Evolutionary conservation across 1,140 invertebrate species (phyloP).

Genomic region (Caenorhabditis inopinata): DNA sequence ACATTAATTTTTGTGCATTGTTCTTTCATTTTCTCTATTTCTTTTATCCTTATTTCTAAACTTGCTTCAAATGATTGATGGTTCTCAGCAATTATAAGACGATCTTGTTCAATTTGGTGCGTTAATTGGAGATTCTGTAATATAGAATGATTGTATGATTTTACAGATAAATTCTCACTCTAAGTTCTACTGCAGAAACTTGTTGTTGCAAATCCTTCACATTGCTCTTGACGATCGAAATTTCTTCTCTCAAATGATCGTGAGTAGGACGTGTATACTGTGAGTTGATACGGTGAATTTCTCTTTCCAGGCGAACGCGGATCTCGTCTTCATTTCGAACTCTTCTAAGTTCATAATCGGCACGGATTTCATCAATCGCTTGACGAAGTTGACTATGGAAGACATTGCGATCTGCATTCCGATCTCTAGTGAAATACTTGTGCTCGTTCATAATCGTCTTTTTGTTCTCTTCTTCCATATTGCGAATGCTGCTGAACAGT

Average conservation of each 20-base stretch:
- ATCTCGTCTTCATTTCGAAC: neutral
- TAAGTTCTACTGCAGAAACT: neutral
- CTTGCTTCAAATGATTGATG: neutral
- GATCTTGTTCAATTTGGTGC: neutral
- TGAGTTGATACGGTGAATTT: neutral
- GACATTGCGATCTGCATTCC: slow-evolving; percentile 5
- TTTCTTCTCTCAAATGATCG: neutral
- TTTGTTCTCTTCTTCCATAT: slow-evolving; percentile 9
- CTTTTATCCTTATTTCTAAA: neutral
- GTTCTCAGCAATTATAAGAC: neutral
- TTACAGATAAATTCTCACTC: neutral
- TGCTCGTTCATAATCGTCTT: slow-evolving; percentile 11
- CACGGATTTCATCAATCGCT: neutral
- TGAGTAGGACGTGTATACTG: neutral
- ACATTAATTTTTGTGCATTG: neutral
- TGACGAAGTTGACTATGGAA: neutral
- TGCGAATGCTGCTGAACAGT: neutral
- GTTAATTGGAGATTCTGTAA: neutral
- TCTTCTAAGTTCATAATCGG: neutral
- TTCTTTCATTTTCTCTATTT: neutral
- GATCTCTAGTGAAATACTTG: neutral
- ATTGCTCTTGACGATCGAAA: neutral
- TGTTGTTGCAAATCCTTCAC: neutral
- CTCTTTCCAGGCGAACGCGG: neutral
- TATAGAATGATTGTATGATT: neutral